Evolutionary conservation across 2,113 vertebrate species (phyloP), one percentile per base, ranked within the genome.

Genomic region (Aramus guarauna): DNA sequence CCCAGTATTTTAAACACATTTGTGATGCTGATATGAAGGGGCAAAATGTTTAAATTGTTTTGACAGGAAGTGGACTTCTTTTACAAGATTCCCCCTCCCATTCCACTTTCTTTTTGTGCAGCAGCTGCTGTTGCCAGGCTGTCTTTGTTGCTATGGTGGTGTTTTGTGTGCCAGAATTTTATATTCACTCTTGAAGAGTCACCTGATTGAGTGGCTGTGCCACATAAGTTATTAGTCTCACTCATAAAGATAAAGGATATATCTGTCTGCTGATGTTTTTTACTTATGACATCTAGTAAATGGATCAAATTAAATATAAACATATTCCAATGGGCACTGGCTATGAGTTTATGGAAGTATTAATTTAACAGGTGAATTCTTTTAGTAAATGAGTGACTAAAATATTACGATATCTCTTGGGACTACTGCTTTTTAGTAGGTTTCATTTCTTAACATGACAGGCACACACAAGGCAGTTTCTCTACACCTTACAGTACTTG

Each of bases 131-230:
- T 92, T 97, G 82, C 87, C 94, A 97, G 80, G 74, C 88, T 96
- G 77, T 86, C 94, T 96, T 92, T 90, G 92, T 95, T 97, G 96
- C 90, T 96, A 95, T 77, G 78, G 76, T 74, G 67, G 97, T 95
- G 81, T 83, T 92, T 95, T 63, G 68, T 94, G 94, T 91, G 79
- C 71, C 93, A 91, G 87, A 86, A 94, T 95, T 95, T 95, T 72
- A 71, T 59, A 86, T 93, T 95, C 77, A 71, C 74, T 97, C 86
- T 69, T 81, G 21, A 85, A 32, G 64, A 96, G 91, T 96, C 77
- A 95, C 76, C 80, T 95, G 88, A 90, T 39, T 23, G 94, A 96
- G 86, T 48, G 68, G 75, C 94, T 95, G 83, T 85, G 75, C 72
- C 88, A 93, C 72, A 15, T 13, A 86, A 94, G 59, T 94, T 96